Conservation (phyloP, 2,113 vertebrate species). For the Xiphias gladius region DNA sequence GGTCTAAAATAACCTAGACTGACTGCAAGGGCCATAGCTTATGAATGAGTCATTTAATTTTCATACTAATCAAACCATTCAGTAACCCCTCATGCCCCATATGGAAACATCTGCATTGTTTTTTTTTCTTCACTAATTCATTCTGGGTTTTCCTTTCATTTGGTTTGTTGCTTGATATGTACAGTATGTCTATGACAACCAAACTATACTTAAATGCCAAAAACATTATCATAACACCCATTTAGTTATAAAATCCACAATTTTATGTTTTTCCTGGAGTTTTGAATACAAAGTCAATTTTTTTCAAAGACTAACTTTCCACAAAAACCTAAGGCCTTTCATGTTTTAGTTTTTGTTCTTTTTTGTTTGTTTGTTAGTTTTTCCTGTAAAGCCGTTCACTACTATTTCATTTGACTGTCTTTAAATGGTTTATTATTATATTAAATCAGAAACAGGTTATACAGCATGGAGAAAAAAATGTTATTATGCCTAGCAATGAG, state of each 20-base stretch:
- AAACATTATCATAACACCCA: not conserved
- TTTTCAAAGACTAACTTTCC: too few relatives aligned
- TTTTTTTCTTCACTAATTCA: not conserved
- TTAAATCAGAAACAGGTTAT: not conserved
- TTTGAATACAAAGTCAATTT: too few relatives aligned
- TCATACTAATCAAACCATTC: not conserved
- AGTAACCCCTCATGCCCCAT: not conserved
- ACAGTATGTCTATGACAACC: too few relatives aligned
- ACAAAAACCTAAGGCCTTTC: too few relatives aligned
- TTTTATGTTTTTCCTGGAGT: not conserved
- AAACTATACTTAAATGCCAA: too few relatives aligned
- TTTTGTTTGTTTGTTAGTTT: not conserved
- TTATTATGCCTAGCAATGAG: conserved; percentile 1
- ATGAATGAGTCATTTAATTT: not conserved
- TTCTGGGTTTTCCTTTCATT: too few relatives aligned
- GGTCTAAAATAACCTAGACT: not conserved
- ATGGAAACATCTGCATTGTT: not conserved
- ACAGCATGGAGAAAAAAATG: conserved; percentile 10
- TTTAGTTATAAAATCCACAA: not conserved
- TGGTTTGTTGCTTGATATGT: too few relatives aligned
- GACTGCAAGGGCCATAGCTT: not conserved
- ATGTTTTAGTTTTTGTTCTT: not conserved
- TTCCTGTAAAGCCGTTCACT: not conserved
- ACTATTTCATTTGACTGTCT: not conserved
- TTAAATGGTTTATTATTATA: conserved; percentile 9